Evolutionary conservation across 2,888 invertebrate genomes (phyloP).

Genomic region (Odontocerum albicorne): DNA sequence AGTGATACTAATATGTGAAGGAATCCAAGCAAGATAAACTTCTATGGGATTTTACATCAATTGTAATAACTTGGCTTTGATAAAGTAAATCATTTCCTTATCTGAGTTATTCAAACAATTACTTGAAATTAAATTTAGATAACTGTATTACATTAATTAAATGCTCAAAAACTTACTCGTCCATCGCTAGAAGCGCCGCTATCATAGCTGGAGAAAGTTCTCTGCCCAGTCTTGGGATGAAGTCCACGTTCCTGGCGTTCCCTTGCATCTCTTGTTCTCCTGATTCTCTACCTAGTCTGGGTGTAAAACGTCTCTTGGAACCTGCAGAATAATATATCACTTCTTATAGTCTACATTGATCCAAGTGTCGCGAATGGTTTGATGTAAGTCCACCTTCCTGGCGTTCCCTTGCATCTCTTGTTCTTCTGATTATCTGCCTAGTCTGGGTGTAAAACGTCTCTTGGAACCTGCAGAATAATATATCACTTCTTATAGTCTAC

Average conservation of each 20-base stretch:
- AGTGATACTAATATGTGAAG: too few species aligned
- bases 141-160: too few species aligned
- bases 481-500: too few species aligned
- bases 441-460: conserved; percentile 30
- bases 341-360: too few species aligned
- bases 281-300: conserved; percentile 33
- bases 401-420: conserved; percentile 14
- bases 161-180: conserved; percentile 17
- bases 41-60: too few species aligned
- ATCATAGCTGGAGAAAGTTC: conserved; percentile 21
- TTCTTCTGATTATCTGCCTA: conserved; percentile 30
- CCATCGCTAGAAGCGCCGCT: conserved; percentile 9
- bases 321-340: conserved; percentile 6
- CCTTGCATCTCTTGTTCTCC: conserved; percentile 23
- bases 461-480: conserved; percentile 17
- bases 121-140: too few species aligned
- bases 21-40: too few species aligned
- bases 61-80: too few species aligned
- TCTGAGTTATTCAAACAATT: too few species aligned
- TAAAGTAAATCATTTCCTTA: too few species aligned
- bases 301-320: conserved; percentile 32
- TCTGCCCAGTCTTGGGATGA: conserved; percentile 34
- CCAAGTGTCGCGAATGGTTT: too few species aligned
- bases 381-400: conserved; percentile 31
- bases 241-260: conserved; percentile 30